phyloP scores from a whole-genome alignment of 2,797 vertebrate species.

The Oreochromis grahami region DNA sequence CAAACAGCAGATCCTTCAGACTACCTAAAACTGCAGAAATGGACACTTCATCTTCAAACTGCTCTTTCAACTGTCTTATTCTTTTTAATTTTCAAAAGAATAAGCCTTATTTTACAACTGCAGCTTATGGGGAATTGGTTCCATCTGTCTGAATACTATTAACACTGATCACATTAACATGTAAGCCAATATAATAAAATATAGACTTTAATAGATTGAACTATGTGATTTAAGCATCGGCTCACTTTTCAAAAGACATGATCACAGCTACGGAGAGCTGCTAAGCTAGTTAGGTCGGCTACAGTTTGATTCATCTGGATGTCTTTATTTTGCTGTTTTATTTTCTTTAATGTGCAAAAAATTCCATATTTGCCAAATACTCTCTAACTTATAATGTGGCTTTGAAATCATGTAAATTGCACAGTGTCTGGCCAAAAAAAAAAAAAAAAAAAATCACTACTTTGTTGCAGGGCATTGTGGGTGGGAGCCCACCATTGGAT shows the following conservation, averaged over 20 bases:
- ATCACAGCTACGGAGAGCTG: neutral
- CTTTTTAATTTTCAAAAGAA: neutral
- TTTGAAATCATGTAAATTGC: neutral
- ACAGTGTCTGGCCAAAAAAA: neutral
- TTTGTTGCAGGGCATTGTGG: accelerated
- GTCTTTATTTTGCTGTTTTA: neutral
- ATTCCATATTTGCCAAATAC: neutral
- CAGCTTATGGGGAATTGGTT: neutral
- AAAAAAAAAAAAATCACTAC: accelerated
- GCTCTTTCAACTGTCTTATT: neutral
- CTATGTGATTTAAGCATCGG: neutral
- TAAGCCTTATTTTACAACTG: neutral
- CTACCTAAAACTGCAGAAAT: neutral
- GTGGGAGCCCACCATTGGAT: neutral
- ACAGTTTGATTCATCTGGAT: neutral
- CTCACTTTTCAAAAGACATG: neutral
- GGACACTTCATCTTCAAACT: neutral
- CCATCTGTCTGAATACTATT: neutral
- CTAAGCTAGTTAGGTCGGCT: accelerated
- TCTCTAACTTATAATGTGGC: accelerated
- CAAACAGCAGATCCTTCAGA: neutral
- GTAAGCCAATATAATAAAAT: neutral
- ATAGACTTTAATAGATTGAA: neutral
- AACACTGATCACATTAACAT: accelerated
- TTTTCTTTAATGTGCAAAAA: neutral